Conservation (phyloP, 2,888 invertebrate genomes). For the Antheraea yamamai region DNA sequence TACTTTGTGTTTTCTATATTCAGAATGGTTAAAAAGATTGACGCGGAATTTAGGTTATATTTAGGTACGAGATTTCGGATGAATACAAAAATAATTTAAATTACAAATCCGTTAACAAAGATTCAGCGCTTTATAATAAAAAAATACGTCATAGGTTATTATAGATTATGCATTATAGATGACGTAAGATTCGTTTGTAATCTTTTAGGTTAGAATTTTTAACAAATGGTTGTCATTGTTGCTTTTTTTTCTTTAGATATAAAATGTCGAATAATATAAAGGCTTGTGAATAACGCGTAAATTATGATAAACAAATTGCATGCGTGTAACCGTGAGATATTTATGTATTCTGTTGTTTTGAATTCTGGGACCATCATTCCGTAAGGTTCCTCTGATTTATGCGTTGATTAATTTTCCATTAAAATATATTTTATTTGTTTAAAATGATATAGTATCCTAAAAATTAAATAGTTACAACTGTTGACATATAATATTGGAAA, state of each 20-base stretch:
- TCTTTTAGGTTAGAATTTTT: constrained; percentile 10
- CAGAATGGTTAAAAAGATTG: too few species aligned
- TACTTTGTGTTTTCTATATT: too few species aligned
- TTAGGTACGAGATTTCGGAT: neutral
- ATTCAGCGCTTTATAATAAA: neutral
- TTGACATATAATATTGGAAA: neutral
- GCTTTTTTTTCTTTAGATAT: constrained; percentile 19
- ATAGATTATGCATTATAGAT: neutral
- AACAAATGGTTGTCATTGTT: neutral
- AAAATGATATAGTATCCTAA: neutral
- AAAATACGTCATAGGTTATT: neutral
- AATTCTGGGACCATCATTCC: constrained; percentile 24
- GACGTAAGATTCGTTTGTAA: neutral
- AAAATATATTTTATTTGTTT: neutral
- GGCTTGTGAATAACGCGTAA: constrained; percentile 70
- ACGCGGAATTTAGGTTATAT: neutral
- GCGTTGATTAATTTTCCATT: neutral
- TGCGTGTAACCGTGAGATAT: constrained; percentile 15
- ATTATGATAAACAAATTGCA: constrained; percentile 26
- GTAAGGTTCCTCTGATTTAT: constrained; percentile 19
- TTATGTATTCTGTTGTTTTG: constrained; percentile 18
- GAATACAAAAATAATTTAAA: neutral
- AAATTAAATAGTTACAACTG: neutral
- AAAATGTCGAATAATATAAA: constrained; percentile 36
- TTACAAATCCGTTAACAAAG: neutral